phyloP scores from a whole-genome alignment of 2,113 vertebrate species.

The Carlito syrichta region DNA sequence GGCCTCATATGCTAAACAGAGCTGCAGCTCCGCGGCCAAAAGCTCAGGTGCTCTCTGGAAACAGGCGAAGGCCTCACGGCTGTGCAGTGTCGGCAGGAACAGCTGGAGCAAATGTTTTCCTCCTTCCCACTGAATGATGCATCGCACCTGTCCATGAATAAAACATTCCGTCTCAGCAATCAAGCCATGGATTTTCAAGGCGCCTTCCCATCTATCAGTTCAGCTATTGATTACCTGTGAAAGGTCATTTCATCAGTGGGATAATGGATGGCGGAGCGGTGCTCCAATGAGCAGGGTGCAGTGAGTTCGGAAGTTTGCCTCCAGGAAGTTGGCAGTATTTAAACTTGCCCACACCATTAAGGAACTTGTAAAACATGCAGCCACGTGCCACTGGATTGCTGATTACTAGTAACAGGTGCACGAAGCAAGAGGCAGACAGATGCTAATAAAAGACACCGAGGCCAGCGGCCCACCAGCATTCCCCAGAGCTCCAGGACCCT shows the following conservation, averaged over 20 bases:
- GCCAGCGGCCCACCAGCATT: neutral
- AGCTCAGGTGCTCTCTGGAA: slow-evolving; percentile 62
- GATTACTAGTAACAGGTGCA: slow-evolving; percentile 11
- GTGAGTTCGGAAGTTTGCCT: slow-evolving; percentile 44
- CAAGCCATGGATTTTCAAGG: slow-evolving; percentile 80
- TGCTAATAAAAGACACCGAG: neutral
- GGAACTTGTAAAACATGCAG: neutral
- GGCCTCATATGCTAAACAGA: slow-evolving; percentile 71
- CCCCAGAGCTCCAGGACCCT: neutral
- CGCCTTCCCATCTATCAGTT: slow-evolving; percentile 79
- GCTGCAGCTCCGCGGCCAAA: slow-evolving; percentile 45
- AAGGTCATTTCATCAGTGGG: slow-evolving; percentile 73
- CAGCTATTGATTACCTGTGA: slow-evolving; percentile 79
- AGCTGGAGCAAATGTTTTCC: slow-evolving; percentile 75
- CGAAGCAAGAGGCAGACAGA: neutral
- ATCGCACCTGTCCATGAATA: slow-evolving; percentile 76
- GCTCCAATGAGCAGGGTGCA: slow-evolving; percentile 47
- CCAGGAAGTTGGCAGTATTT: slow-evolving; percentile 57
- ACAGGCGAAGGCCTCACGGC: slow-evolving; percentile 23
- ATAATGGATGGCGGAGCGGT: slow-evolving; percentile 69
- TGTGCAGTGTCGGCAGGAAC: slow-evolving; percentile 59
- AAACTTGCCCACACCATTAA: slow-evolving; percentile 58
- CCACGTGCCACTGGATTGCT: slow-evolving; percentile 1
- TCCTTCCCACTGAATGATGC: slow-evolving; percentile 73
- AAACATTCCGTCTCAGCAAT: slow-evolving; percentile 77